Conservation (phyloP, 1,140 invertebrate species). For the Microvelia longipes region DNA sequence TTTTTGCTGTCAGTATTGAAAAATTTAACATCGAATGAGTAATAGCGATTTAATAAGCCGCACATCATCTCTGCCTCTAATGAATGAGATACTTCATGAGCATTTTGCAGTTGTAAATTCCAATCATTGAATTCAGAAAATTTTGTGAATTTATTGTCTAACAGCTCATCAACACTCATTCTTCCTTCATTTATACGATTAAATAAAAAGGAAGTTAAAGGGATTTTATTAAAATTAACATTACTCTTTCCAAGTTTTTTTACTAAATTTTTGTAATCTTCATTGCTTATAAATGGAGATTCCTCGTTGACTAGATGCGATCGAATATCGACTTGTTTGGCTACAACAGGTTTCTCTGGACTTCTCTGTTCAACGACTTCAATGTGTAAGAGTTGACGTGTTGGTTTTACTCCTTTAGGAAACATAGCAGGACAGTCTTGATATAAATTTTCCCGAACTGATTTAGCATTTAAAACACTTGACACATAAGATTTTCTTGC, state of each 20-base stretch:
- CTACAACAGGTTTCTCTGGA: neutral
- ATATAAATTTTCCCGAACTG: conserved; percentile 12
- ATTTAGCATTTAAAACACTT: conserved; percentile 16
- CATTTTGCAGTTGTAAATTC: conserved; percentile 15
- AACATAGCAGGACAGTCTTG: conserved; percentile 17
- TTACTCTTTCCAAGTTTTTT: conserved; percentile 7
- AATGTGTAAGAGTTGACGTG: conserved; percentile 16
- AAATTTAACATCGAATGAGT: neutral
- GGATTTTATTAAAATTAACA: conserved; percentile 9
- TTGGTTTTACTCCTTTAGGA: conserved; percentile 13
- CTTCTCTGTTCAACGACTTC: conserved; percentile 3
- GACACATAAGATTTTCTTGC: conserved; percentile 16
- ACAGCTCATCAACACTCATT: conserved; percentile 15
- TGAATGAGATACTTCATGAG: conserved; percentile 11
- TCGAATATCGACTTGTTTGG: conserved; percentile 17
- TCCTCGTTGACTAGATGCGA: conserved; percentile 10
- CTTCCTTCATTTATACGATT: neutral
- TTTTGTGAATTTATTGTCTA: conserved; percentile 4
- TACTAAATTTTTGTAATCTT: conserved; percentile 8
- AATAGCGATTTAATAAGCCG: conserved; percentile 8
- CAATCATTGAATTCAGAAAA: conserved; percentile 18
- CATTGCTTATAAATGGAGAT: conserved; percentile 12
- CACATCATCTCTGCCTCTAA: conserved; percentile 9
- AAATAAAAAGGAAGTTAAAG: neutral
- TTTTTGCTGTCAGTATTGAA: conserved; percentile 4